phyloP scores from a whole-genome alignment of 2,113 vertebrate species.

The Marmota monax region DNA sequence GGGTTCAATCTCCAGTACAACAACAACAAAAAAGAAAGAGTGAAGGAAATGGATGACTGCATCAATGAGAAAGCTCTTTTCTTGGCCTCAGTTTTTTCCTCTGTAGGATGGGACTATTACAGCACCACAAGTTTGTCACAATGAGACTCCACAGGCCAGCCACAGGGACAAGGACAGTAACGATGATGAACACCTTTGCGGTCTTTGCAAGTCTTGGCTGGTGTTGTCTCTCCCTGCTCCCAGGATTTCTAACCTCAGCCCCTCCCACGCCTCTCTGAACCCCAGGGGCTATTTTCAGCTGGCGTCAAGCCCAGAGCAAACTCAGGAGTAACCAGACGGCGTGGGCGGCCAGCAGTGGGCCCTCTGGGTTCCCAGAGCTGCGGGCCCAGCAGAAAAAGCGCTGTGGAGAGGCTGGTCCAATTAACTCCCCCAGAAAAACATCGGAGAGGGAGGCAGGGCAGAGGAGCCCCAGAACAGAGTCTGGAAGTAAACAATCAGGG shows the following conservation, averaged over 20 bases:
- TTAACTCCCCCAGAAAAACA: background rate
- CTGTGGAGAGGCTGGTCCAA: background rate
- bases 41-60: background rate
- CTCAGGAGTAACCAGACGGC: background rate
- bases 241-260: background rate
- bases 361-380: no score
- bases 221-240: background rate
- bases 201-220: background rate
- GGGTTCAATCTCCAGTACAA: no score
- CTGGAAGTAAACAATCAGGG: no score
- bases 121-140: background rate
- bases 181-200: rapidly evolving
- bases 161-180: background rate
- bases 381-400: background rate
- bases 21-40: no score
- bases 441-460: no score
- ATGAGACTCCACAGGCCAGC: background rate
- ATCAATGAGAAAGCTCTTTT: background rate
- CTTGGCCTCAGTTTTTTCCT: background rate
- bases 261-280: background rate
- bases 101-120: background rate
- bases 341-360: no score
- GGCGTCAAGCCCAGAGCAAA: background rate
- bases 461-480: no score
- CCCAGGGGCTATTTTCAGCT: background rate